Conservation (phyloP, 2,113 vertebrate genomes). For the sheep (Ovis aries) region DNA sequence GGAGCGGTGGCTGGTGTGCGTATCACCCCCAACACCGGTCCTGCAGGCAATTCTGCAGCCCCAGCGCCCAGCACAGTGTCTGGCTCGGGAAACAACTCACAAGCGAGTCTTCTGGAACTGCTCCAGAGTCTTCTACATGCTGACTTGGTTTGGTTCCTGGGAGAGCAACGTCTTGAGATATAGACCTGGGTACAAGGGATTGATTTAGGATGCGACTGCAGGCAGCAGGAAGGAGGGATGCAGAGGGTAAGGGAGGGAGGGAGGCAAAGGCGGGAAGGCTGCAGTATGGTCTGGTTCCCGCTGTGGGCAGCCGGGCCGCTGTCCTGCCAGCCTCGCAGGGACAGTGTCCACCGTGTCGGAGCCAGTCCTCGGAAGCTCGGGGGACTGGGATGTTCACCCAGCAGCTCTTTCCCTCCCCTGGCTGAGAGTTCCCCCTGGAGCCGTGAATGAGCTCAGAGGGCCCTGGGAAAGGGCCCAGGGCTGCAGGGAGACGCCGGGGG, state of each 20-base stretch:
- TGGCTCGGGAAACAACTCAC: background rate
- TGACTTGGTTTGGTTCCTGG: background rate
- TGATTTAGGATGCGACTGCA: background rate
- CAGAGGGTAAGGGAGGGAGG: background rate
- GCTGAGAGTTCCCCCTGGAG: too few relatives aligned
- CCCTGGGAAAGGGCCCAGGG: background rate
- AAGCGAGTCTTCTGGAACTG: background rate
- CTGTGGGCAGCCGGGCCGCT: background rate
- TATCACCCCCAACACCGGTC: background rate
- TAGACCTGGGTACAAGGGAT: background rate
- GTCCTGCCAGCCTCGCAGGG: background rate
- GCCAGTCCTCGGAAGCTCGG: background rate
- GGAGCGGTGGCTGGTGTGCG: too few relatives aligned
- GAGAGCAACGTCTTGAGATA: background rate
- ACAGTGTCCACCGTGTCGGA: background rate
- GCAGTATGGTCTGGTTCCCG: fast-evolving
- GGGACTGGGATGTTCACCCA: background rate
- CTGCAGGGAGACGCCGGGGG: too few relatives aligned
- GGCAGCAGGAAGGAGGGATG: background rate
- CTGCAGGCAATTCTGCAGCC: background rate
- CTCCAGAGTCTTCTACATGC: background rate
- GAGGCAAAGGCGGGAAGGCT: too few relatives aligned
- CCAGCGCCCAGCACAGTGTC: background rate
- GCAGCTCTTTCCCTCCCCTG: background rate
- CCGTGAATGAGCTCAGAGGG: background rate